These are phyloP conservation scores for Eolophus roseicapilla DNA, from an alignment of 2,113 vertebrate species.

Conservation along the genomic window DNA sequence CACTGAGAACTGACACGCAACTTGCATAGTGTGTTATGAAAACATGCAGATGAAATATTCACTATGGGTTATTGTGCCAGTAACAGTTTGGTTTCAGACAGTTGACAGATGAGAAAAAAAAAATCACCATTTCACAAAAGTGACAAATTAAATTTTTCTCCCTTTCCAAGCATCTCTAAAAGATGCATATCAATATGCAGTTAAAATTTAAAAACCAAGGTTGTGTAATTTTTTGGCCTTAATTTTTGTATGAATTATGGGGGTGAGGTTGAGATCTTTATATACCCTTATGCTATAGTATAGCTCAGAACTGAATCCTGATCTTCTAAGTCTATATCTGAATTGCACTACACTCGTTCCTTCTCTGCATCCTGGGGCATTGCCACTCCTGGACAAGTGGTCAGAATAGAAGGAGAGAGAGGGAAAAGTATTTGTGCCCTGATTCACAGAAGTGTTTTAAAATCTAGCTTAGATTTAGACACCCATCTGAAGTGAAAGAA, in stretches of 20 bases:
- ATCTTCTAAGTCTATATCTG: background rate
- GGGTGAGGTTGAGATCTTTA: background rate
- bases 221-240: background rate
- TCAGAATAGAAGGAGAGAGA: background rate
- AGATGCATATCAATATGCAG: background rate
- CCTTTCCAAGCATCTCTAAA: background rate
- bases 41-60: background rate
- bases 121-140: background rate
- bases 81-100: background rate
- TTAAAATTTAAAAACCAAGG: background rate
- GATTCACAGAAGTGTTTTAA: background rate
- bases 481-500: background rate
- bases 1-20: background rate
- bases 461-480: background rate
- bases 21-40: background rate
- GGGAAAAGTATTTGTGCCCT: background rate
- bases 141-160: background rate
- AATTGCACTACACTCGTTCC: background rate
- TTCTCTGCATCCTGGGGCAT: background rate
- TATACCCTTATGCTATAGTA: background rate
- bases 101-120: background rate
- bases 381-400: background rate
- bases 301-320: background rate
- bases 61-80: background rate
- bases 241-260: background rate